phyloP scores from a whole-genome alignment of 2,888 invertebrate species.

The Laspeyria flexula region DNA sequence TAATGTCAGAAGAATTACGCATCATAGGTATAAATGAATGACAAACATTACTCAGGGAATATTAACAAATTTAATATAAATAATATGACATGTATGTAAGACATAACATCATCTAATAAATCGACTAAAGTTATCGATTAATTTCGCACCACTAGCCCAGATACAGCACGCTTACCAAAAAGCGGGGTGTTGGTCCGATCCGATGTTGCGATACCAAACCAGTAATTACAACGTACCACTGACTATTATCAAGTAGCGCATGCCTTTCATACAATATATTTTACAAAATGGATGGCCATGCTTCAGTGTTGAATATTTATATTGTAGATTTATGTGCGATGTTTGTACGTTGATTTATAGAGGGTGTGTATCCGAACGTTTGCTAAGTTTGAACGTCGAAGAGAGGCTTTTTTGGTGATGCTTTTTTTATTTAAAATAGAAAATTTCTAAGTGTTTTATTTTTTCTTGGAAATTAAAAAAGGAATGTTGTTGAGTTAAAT shows the following conservation, averaged over 20 bases:
- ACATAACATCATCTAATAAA: too few species aligned
- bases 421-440: neutral
- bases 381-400: constrained; percentile 24
- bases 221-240: constrained; percentile 80
- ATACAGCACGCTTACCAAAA: constrained; percentile 61
- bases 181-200: constrained; percentile 71
- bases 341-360: constrained; percentile 66
- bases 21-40: too few species aligned
- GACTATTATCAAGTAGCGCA: constrained; percentile 84
- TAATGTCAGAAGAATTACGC: too few species aligned
- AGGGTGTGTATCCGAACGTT: constrained; percentile 45
- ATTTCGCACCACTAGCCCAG: constrained; percentile 41
- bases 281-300: constrained; percentile 80
- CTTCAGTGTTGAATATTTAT: constrained; percentile 79
- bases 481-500: too few species aligned
- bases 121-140: constrained; percentile 26
- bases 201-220: constrained; percentile 70
- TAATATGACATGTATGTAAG: too few species aligned
- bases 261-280: constrained; percentile 84
- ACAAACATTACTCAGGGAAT: too few species aligned
- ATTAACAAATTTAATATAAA: too few species aligned
- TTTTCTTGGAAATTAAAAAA: neutral
- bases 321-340: constrained; percentile 79
- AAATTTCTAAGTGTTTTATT: neutral
- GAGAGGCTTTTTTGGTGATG: neutral